phyloP scores from a whole-genome alignment of 2,888 invertebrate species.

The Phortica okadai region DNA sequence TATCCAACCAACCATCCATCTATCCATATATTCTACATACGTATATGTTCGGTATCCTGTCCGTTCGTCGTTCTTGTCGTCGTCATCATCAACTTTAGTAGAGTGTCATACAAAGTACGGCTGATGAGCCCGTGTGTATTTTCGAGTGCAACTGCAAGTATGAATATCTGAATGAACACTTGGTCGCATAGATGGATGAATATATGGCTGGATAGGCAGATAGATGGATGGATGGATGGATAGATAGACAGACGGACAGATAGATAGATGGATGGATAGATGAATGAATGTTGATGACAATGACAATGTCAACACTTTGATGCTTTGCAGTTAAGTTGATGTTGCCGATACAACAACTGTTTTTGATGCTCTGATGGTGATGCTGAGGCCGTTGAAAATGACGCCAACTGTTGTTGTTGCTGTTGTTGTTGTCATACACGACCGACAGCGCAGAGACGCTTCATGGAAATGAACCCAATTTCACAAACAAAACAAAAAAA shows the following conservation, averaged over 20 bases:
- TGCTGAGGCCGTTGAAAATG: constrained; percentile 6
- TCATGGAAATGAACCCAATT: constrained; percentile 31
- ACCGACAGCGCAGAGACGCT: constrained; percentile 23
- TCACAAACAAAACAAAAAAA: neutral
- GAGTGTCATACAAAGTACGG: constrained; percentile 24
- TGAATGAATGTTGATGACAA: constrained; percentile 5
- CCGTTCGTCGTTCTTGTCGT: neutral
- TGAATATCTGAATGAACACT: constrained; percentile 1
- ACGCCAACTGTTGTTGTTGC: constrained; percentile 22
- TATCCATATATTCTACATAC: neutral
- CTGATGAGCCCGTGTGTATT: constrained; percentile 24
- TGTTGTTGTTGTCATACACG: constrained; percentile 13
- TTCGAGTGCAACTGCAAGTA: constrained; percentile 9
- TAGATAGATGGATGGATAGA: neutral
- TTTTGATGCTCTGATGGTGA: neutral
- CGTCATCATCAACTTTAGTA: constrained; percentile 3
- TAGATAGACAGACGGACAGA: neutral
- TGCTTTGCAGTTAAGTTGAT: constrained; percentile 13
- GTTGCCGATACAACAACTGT: constrained; percentile 12
- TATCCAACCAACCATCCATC: constrained; percentile 28
- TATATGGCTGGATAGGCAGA: neutral
- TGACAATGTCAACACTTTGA: neutral
- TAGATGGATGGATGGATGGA: constrained; percentile 16
- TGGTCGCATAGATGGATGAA: neutral
- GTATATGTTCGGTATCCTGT: neutral